Base-by-base conservation (phyloP, 2,888 invertebrate genomes). In the Plebejus anna region DNA sequence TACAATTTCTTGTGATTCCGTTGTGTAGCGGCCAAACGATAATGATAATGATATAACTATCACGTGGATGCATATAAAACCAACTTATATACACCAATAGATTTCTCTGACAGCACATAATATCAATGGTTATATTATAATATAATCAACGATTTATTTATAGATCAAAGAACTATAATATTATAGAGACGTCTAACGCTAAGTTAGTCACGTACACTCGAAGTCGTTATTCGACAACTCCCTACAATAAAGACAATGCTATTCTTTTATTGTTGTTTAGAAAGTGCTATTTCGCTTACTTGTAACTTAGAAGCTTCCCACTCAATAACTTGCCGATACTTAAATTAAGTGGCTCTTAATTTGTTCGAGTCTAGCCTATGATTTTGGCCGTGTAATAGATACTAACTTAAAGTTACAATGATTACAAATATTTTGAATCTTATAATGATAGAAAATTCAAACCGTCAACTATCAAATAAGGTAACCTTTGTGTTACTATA, bases 221-320 rank as follows among this genome's bases (percentile, higher is more conserved):
- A 71, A 71, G 38, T 70, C 38, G 70, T 71, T 71, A 71, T 42
- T 22, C 28, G 32, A 66, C 42, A 42, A 71, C 71, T 71, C 42
- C n/a, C 71, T 22, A 42, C n/a, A 38, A 71, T 28, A 71, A 71
- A 42, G 42, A 66, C 13, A 66, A 32, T 66, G n/a, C 22, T 16
- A 22, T 42, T 71, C 42, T 42, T 42, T 71, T 71, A 71, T 71
- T 71, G 42, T 71, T 71, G 42, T 42, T 71, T 71, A 71, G 22
- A 42, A 71, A 71, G 42, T 71, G 2, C 16, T 71, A 42, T 71
- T 71, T 71, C 7, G 71, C 22, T 42, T 71, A 42, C n/a, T 42
- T 71, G n/a, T n/a, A 22, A 7, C 28, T 42, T 11, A 71, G 42
- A 71, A 42, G 42, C 42, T 71, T 71, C 16, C n/a, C 42, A 38